Percentiles rank a stretch among this genome's conserved stretches.
Conservation (phyloP, 2,797 vertebrate species). For the Oceanodroma leucorhoa region DNA sequence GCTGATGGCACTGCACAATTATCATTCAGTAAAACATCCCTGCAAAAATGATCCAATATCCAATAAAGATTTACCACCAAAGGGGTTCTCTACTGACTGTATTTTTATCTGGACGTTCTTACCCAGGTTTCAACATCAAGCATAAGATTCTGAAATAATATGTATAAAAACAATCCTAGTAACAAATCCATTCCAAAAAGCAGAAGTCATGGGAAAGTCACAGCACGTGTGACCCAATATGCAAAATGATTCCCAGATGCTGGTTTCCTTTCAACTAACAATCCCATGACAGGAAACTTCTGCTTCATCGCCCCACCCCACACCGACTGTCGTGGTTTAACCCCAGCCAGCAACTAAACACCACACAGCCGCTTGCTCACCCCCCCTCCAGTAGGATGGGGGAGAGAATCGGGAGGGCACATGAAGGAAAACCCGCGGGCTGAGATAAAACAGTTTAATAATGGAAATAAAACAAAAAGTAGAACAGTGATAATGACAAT, state of each 20-base stretch:
- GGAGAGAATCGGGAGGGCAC: too few relatives aligned
- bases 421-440: too few relatives aligned
- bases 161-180: not conserved
- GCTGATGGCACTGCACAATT: not conserved
- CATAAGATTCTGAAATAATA: not conserved
- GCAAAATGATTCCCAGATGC: not conserved
- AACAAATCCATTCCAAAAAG: not conserved
- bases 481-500: too few relatives aligned
- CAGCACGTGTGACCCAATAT: not conserved
- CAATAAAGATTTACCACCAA: not conserved
- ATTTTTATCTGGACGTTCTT: not conserved
- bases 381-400: too few relatives aligned
- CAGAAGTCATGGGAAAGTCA: not conserved
- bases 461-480: too few relatives aligned
- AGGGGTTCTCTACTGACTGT: not conserved
- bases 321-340: too few relatives aligned
- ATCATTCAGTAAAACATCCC: not conserved
- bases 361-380: too few relatives aligned
- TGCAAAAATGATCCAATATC: not conserved
- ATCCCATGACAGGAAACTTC: not conserved
- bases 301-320: not conserved
- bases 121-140: not conserved
- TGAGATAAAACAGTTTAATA: too few relatives aligned
- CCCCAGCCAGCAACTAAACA: too few relatives aligned
- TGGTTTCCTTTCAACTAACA: not conserved